Evolutionary conservation across 2,888 invertebrate genomes (phyloP), one percentile per base, ranked within the genome.

Genomic region (Ichneumon xanthorius): DNA sequence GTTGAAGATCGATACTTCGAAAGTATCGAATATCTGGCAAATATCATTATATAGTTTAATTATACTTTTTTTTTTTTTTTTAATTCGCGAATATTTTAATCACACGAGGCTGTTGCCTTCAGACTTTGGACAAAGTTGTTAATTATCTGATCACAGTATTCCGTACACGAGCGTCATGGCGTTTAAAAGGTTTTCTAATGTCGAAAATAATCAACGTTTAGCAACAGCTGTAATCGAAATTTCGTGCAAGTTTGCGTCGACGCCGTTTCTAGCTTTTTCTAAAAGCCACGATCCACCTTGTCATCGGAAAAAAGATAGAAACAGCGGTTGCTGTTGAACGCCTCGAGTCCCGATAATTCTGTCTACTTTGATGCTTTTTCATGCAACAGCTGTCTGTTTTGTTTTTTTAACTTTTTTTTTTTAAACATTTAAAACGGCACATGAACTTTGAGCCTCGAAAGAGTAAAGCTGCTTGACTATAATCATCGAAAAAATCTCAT

Each of bases 1-100:
- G 5, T 71, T 19, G 45, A 70, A 30, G 71, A 65, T 82, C 16
- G 30, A 19, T 61, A 50, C 45, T 82, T 72, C 48, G 65, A 72
- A 9, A 67, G 70, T 63, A 30, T 16, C 55, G 55, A 82, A 48
- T 63, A 63, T 71, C 53, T 16, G 37, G 37, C 48, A 22, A 67
- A 58, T 68, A 61, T 76, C 71, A 55, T 45, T 63, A 11, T 77
- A 73, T 48, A 71, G 71, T 58, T 22, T 19, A 40, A 40, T 67
- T 40, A 40, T 40, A 40, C 7, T 11, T 40, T 40, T 22, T n/a
- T 37, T 67, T 30, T 37, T 40, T 37, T 40, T 40, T 37, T 9
- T 55, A 9, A 26, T 40, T 11, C 22, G 67, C 40, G 67, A 1
- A 67, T 40, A 48, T 40, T 67, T 67, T 11, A 16, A 6, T 7